Evolutionary conservation across 2,888 invertebrate genomes (phyloP).

Genomic region (Yponomeuta malinellus): DNA sequence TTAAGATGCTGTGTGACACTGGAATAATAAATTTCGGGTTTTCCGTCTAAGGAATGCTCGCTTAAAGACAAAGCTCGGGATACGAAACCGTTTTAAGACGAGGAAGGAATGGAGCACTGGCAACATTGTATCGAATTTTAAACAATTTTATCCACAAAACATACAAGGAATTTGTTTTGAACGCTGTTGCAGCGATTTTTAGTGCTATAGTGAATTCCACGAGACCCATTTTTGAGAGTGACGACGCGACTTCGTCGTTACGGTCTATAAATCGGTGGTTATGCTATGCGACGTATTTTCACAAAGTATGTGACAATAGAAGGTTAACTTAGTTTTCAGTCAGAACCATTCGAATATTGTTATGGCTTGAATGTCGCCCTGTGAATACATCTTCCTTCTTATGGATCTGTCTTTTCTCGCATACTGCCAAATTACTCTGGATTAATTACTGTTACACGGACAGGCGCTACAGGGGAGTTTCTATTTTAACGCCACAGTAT

Average conservation of each 20-base stretch:
- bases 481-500: too few relatives aligned
- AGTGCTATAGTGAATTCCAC: slow-evolving; percentile 2
- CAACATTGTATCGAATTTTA: neutral
- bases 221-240: slow-evolving; percentile 12
- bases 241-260: slow-evolving; percentile 15
- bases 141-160: neutral
- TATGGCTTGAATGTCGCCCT: too few relatives aligned
- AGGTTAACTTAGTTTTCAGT: neutral
- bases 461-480: too few relatives aligned
- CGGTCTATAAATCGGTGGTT: slow-evolving; percentile 19
- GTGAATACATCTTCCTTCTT: too few relatives aligned
- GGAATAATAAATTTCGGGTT: slow-evolving; percentile 20
- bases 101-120: slow-evolving; percentile 15
- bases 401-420: too few relatives aligned
- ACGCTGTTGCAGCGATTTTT: slow-evolving; percentile 2
- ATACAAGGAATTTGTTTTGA: neutral
- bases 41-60: slow-evolving; percentile 14
- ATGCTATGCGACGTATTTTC: slow-evolving; percentile 17
- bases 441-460: too few relatives aligned
- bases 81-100: slow-evolving; percentile 18
- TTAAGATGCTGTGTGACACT: slow-evolving; percentile 37
- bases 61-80: slow-evolving; percentile 12
- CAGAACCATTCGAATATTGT: neutral
- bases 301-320: neutral
- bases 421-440: too few relatives aligned